Evolutionary conservation across 2,113 vertebrate species (phyloP).

Genomic region (Philantomba maxwellii): DNA sequence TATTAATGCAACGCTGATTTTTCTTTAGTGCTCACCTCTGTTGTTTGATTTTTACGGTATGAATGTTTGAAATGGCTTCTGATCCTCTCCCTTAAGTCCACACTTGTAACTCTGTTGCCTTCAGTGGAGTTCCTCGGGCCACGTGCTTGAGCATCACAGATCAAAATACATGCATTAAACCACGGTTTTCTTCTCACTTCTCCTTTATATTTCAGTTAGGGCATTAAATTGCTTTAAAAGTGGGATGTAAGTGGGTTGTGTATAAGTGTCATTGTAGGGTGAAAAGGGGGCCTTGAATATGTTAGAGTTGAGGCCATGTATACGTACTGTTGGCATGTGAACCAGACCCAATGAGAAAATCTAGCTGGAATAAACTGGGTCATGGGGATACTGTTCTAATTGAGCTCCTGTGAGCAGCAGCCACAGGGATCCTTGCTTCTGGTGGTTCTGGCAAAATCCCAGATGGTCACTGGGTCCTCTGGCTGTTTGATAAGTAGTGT

Average conservation of each 20-base stretch:
- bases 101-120: neutral
- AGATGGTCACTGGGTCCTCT: neutral
- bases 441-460: neutral
- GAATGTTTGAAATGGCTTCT: neutral
- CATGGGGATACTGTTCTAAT: neutral
- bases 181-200: neutral
- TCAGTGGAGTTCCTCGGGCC: rapidly evolving
- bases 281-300: rapidly evolving
- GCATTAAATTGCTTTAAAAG: neutral
- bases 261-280: neutral
- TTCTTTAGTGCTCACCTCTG: neutral
- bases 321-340: neutral
- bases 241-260: neutral
- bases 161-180: neutral
- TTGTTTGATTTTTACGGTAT: neutral
- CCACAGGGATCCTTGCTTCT: neutral
- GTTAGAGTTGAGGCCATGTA: neutral
- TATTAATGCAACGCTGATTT: neutral
- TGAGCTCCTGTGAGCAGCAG: neutral
- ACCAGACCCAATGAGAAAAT: neutral
- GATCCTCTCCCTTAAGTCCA: neutral
- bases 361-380: neutral
- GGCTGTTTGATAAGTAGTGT: neutral
- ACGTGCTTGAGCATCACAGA: neutral
- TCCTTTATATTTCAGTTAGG: neutral